Evolutionary conservation across 23 tunicate species (phyloP).

Genomic region (Botrylloides violaceus): DNA sequence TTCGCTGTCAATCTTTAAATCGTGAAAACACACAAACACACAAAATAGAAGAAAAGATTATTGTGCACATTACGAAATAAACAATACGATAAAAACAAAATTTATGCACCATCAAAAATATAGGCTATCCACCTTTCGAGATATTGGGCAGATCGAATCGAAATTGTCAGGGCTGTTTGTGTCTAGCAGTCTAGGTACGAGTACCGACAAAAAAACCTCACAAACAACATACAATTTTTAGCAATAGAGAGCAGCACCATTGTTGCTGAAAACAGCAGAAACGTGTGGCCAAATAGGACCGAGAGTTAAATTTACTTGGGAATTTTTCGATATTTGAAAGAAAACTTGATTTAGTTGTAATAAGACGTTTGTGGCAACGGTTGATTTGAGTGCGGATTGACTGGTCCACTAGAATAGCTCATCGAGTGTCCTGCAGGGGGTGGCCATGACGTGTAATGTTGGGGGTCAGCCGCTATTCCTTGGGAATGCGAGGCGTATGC

Average conservation of each 20-base stretch:
- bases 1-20: too few relatives aligned
- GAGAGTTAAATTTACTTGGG: not conserved
- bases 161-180: not conserved
- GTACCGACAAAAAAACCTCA: not conserved
- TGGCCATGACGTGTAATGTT: slow-evolving; percentile 19
- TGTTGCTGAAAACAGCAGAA: not conserved
- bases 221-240: not conserved
- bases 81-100: not conserved
- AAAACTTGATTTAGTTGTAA: slow-evolving; percentile 43
- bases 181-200: not conserved
- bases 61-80: not conserved
- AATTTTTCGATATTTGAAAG: not conserved
- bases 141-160: not conserved
- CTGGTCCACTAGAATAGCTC: slow-evolving; percentile 10
- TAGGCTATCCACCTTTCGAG: not conserved
- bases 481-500: slow-evolving; percentile 53
- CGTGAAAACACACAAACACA: too few relatives aligned
- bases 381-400: slow-evolving; percentile 30
- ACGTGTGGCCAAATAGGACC: not conserved
- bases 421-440: slow-evolving; percentile 42
- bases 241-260: not conserved
- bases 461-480: slow-evolving; percentile 22
- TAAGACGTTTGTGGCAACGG: slow-evolving; percentile 85
- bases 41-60: too few relatives aligned
- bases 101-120: not conserved